These are phyloP conservation scores for Phortica variegata DNA, from an alignment of 1,140 invertebrate species.

Conservation along the genomic window DNA sequence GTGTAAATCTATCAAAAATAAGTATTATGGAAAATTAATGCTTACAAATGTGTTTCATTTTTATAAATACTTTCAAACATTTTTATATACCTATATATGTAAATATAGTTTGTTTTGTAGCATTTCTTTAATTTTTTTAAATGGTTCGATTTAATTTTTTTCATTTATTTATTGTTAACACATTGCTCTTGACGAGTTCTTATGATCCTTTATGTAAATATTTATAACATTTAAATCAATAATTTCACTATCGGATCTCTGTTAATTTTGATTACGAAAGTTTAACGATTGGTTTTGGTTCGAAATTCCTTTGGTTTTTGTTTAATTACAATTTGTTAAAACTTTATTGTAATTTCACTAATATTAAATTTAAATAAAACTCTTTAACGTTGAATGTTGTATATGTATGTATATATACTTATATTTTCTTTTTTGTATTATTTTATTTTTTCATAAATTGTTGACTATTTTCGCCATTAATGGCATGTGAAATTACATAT, in stretches of 20 bases:
- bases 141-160: slow-evolving; percentile 12
- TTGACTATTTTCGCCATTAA: no score
- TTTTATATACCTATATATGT: slow-evolving; percentile 6
- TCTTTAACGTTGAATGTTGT: no score
- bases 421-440: slow-evolving; percentile 14
- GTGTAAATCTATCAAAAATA: slow-evolving; percentile 53
- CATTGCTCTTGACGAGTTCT: slow-evolving; percentile 53
- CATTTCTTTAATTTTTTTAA: slow-evolving; percentile 23
- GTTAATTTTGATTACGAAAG: no score
- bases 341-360: slow-evolving; percentile 1
- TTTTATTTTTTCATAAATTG: slow-evolving; percentile 24
- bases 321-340: slow-evolving; percentile 16
- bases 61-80: slow-evolving; percentile 12
- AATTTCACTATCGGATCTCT: slow-evolving; percentile 15
- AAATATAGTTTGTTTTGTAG: slow-evolving; percentile 13
- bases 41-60: slow-evolving; percentile 11
- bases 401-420: slow-evolving; percentile 15
- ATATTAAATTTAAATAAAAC: no score
- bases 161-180: slow-evolving; percentile 47
- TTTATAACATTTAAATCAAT: slow-evolving; percentile 44
- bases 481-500: slow-evolving; percentile 29
- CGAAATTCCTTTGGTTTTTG: slow-evolving; percentile 1
- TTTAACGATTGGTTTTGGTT: no score
- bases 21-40: slow-evolving; percentile 24
- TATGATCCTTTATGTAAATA: slow-evolving; percentile 2